A percentile compares a stretch with the other conserved stretches of the same genome.
Evolutionary conservation across 2,113 vertebrate species (phyloP).

Genomic region (Oncorhynchus tshawytscha): DNA sequence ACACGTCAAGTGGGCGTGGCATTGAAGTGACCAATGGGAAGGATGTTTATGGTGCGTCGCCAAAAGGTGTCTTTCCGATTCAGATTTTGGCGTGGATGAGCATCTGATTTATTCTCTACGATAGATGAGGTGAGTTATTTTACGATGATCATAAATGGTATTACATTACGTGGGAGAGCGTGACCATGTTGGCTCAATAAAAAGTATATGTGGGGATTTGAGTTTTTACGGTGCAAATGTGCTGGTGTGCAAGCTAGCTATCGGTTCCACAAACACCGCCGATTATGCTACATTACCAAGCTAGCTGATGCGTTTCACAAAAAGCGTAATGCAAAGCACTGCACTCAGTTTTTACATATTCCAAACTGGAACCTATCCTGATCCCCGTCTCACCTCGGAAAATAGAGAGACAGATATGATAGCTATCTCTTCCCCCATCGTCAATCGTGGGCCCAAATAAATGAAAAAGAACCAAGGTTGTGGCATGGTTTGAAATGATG

Average conservation of each 20-base stretch:
- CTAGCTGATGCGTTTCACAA: too few species aligned
- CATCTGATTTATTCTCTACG: constrained; percentile 20
- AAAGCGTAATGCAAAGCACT: too few species aligned
- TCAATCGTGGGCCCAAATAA: too few species aligned
- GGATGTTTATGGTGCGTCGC: constrained; percentile 15
- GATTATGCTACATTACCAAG: too few species aligned
- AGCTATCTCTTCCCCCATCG: too few species aligned
- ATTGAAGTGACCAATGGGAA: constrained; percentile 53
- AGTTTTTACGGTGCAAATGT: not conserved
- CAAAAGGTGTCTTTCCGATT: constrained; percentile 1
- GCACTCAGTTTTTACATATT: too few species aligned
- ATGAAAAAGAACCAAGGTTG: too few species aligned
- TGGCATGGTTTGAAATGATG: too few species aligned
- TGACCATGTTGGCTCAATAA: not conserved
- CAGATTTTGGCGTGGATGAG: constrained; percentile 31
- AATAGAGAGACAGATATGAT: too few species aligned
- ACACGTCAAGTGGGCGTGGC: constrained; percentile 56
- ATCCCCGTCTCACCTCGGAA: too few species aligned
- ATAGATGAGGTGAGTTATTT: constrained; percentile 50
- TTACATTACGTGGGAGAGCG: not conserved
- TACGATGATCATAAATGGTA: not conserved
- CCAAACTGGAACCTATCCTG: too few species aligned
- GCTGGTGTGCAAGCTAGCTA: not conserved
- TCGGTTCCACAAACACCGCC: not conserved
- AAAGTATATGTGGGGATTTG: not conserved